Percentiles rank a stretch among this genome's conserved stretches.
Conservation (phyloP, 2,797 vertebrate genomes). For the Austrolebias charrua region DNA sequence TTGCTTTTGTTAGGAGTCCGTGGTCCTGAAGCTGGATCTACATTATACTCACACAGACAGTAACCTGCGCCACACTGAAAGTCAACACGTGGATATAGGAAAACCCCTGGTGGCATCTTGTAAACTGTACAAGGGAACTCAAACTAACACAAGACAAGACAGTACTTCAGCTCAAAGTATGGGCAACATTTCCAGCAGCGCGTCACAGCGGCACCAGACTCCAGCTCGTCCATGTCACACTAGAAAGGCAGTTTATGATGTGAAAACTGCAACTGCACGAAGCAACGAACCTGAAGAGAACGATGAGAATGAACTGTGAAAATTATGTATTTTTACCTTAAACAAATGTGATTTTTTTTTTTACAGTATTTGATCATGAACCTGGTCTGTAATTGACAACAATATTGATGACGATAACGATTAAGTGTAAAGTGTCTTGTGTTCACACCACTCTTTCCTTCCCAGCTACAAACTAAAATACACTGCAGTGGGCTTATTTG, state of each 20-base stretch:
- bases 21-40: constrained; percentile 81
- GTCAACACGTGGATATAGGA: constrained; percentile 70
- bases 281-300: constrained; percentile 86
- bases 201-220: constrained; percentile 33
- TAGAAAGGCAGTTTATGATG: constrained; percentile 73
- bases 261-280: constrained; percentile 58
- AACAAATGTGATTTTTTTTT: neutral
- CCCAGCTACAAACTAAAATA: constrained; percentile 35
- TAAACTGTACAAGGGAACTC: constrained; percentile 58
- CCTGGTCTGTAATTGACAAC: constrained; percentile 15
- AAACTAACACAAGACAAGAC: constrained; percentile 15
- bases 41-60: constrained; percentile 76
- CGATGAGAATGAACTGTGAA: constrained; percentile 77
- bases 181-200: constrained; percentile 22
- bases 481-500: neutral
- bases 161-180: constrained; percentile 32
- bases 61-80: constrained; percentile 75
- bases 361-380: constrained; percentile 15
- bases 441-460: constrained; percentile 5
- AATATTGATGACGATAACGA: constrained; percentile 25
- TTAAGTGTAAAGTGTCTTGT: constrained; percentile 19
- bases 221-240: constrained; percentile 44
- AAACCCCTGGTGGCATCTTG: constrained; percentile 80
- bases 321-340: constrained; percentile 18
- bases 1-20: constrained; percentile 51